Evolutionary conservation across 2,113 vertebrate species (phyloP), one percentile per base, ranked within the genome.

Genomic region (Melospiza georgiana): DNA sequence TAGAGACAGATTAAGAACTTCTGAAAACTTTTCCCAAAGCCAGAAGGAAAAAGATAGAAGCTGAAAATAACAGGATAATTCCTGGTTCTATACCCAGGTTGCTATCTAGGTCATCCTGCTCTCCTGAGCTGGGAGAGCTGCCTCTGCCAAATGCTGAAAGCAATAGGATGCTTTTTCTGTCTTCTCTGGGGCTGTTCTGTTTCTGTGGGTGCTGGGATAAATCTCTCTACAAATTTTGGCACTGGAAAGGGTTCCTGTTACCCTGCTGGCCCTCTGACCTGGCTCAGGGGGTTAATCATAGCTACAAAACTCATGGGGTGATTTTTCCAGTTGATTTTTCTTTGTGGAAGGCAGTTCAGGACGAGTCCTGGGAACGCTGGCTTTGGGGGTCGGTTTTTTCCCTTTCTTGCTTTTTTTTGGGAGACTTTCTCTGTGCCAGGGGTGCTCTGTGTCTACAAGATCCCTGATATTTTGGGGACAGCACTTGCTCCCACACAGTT

Each of bases 91-190:
- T 71, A 69, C 88, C 73, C 83, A 58, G 79, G 87, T 87, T 95
- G 82, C 82, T 96, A 95, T 96, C 88, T 95, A 94, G 90, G 94
- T 96, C 96, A 97, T 44, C 75, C 87, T 76, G 35, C 93, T 86
- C 83, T 95, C 65, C 48, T 54, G 31, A 84, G 95, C 39, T 12
- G 86, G 86, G 67, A 43, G 80, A 89, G 81, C 82, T 23, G 35
- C 59, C 87, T 90, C 76, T 92, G 92, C 90, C 87, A 66, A 80
- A 28, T 4, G 74, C 92, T 87, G 57, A 37, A 28, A 88, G 93
- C 75, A 51, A 19, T 28, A 55, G 17, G 28, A 3, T 52, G 68
- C 72, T 93, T 82, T 39, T 21, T 20, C 57, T 74, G 59, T 2
- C 82, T 86, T 85, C 85, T 49, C 72, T 2, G 8, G 93, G 52